A percentile compares a stretch with the other conserved stretches of the same genome.
Conservation (phyloP, 1,140 invertebrate species). For the Latrodectus geometricus region DNA sequence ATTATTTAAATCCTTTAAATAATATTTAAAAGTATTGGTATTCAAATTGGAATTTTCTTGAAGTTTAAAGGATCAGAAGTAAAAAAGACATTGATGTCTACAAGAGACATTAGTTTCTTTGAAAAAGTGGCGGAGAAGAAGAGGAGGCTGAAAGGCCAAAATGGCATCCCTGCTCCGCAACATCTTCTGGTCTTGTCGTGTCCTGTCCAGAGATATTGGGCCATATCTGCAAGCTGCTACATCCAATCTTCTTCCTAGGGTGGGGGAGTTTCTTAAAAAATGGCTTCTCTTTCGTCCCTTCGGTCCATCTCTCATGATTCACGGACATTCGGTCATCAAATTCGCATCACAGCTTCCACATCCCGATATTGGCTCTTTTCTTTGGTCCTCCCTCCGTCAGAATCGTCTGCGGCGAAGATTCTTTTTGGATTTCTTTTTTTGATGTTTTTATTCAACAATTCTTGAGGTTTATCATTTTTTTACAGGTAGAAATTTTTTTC, state of each 20-base stretch:
- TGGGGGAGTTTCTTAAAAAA: conserved; percentile 30
- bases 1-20: too few relatives aligned
- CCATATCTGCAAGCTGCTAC: conserved; percentile 55
- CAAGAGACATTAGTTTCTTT: too few relatives aligned
- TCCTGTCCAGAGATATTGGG: conserved; percentile 58
- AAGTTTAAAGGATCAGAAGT: too few relatives aligned
- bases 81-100: too few relatives aligned
- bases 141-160: not conserved
- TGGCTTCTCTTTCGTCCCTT: conserved; percentile 29
- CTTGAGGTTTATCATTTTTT: too few relatives aligned
- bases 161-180: conserved; percentile 1
- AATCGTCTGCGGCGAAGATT: not conserved
- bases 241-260: conserved; percentile 38
- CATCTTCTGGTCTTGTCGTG: conserved; percentile 57
- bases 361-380: conserved; percentile 41
- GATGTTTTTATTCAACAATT: too few relatives aligned
- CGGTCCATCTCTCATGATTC: conserved; percentile 54
- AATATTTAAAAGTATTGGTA: too few relatives aligned
- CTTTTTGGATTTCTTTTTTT: not conserved
- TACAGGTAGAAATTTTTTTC: too few relatives aligned
- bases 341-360: conserved; percentile 41
- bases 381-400: not conserved
- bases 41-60: too few relatives aligned
- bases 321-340: conserved; percentile 57
- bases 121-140: not conserved